phyloP scores from a whole-genome alignment of 2,113 vertebrate genomes.

The Platichthys flesus region DNA sequence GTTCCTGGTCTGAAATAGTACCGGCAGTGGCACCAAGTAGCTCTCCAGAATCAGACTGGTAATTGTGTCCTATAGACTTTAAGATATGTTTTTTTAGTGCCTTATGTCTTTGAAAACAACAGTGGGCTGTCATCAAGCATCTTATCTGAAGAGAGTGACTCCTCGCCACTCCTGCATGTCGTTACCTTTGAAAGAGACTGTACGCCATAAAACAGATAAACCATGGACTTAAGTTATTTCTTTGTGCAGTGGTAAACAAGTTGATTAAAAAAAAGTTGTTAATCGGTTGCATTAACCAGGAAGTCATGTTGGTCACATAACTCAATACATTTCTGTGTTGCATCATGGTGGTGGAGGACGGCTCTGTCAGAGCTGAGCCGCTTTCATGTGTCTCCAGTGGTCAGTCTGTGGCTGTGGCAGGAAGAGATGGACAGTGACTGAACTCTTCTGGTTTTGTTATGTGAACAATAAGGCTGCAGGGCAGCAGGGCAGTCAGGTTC shows the following conservation, averaged over 20 bases:
- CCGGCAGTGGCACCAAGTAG: background rate
- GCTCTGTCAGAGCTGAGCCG: background rate
- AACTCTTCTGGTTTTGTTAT: too few species aligned
- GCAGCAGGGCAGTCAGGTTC: background rate
- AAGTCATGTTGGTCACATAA: background rate
- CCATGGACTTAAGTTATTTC: background rate
- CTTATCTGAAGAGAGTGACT: background rate
- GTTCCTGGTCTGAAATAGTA: background rate
- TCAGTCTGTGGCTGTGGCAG: conserved; percentile 16
- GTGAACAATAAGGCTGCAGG: background rate
- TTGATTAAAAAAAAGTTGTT: too few species aligned
- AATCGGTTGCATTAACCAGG: background rate
- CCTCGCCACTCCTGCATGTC: background rate
- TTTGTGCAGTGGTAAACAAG: background rate
- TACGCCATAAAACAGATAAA: background rate
- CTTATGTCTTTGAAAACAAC: background rate
- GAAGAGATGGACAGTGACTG: too few species aligned
- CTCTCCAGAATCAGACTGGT: background rate
- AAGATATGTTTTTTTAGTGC: background rate
- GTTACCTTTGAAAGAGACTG: too few species aligned
- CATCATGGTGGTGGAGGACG: background rate
- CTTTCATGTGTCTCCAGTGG: conserved; percentile 12
- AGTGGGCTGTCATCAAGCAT: background rate
- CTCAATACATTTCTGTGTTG: background rate
- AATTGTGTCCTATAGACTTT: background rate